Percentiles rank a stretch among this genome's conserved stretches.
Evolutionary conservation across 1,140 invertebrate genomes (phyloP).

Genomic region (Caenorhabditis remanei): DNA sequence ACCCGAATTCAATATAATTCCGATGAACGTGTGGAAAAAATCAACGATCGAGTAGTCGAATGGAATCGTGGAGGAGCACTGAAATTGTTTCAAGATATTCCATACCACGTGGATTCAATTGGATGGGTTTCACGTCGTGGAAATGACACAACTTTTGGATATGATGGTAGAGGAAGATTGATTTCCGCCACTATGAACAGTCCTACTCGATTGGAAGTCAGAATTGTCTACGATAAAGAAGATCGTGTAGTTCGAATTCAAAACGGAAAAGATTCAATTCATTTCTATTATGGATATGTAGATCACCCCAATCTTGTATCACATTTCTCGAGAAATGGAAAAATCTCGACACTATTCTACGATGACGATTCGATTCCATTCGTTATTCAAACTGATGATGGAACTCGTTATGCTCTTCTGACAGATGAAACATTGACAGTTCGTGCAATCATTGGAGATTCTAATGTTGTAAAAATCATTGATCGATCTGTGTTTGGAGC

Average conservation of each 20-base stretch:
- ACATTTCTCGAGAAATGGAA: conserved; percentile 57
- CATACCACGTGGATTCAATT: conserved; percentile 17
- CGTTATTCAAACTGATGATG: conserved; percentile 37
- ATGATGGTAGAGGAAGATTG: conserved; percentile 51
- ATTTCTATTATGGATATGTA: conserved; percentile 33
- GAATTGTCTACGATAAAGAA: conserved; percentile 31
- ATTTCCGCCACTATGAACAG: background rate
- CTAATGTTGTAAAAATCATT: background rate
- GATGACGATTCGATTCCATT: conserved; percentile 51
- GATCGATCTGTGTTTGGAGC: conserved; percentile 24
- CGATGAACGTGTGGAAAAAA: conserved; percentile 1
- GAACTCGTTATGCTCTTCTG: conserved; percentile 42
- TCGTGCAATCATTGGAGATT: conserved; percentile 9
- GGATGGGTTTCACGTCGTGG: background rate
- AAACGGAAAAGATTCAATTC: background rate
- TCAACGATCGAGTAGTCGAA: conserved; percentile 5
- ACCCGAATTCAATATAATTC: conserved; percentile 26
- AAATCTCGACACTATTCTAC: conserved; percentile 53
- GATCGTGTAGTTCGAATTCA: conserved; percentile 34
- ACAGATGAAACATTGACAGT: conserved; percentile 38
- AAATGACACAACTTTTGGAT: conserved; percentile 29
- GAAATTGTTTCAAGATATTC: conserved; percentile 14
- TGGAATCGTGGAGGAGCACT: conserved; percentile 29
- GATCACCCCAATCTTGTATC: conserved; percentile 27
- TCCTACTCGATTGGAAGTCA: background rate